A percentile compares a stretch with the other conserved stretches of the same genome.
phyloP scores from a whole-genome alignment of 92 coral and sea anemone species.

The Hydrozoanthus gracilis region DNA sequence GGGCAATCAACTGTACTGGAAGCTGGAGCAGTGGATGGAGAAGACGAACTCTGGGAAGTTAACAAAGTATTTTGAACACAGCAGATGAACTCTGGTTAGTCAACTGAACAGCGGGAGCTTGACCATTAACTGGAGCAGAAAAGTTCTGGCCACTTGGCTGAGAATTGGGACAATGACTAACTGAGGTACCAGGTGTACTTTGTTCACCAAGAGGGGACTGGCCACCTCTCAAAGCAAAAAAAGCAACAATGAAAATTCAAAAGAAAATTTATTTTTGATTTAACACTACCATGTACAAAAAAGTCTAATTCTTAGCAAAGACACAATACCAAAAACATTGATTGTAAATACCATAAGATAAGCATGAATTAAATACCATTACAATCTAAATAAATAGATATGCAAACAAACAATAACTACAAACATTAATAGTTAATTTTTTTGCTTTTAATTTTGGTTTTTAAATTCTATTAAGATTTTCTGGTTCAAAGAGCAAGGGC shows the following conservation, averaged over 20 bases:
- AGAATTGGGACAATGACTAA: background rate
- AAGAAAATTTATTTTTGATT: conserved; percentile 7
- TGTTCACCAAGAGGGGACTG: background rate
- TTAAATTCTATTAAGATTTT: no score
- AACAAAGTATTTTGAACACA: background rate
- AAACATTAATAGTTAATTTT: no score
- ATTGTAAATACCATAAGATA: background rate
- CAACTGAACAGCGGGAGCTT: background rate
- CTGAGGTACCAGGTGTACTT: background rate
- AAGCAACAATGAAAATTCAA: conserved; percentile 5
- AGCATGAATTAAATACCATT: background rate
- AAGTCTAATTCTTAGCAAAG: conserved; percentile 15
- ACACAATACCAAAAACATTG: conserved; percentile 6
- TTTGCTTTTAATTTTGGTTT: no score
- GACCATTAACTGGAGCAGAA: conserved; percentile 4
- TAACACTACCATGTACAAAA: background rate
- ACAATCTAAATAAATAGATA: background rate
- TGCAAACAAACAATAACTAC: background rate
- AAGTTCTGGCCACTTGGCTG: conserved; percentile 7
- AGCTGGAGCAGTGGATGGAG: conserved; percentile 6
- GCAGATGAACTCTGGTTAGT: background rate
- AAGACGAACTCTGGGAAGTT: background rate
- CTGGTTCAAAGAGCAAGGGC: no score
- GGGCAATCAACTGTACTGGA: conserved; percentile 9
- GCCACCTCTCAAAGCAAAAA: conserved; percentile 3